Base-by-base conservation (phyloP, 2,797 vertebrate species). In the Rhyacichthys aspro region DNA sequence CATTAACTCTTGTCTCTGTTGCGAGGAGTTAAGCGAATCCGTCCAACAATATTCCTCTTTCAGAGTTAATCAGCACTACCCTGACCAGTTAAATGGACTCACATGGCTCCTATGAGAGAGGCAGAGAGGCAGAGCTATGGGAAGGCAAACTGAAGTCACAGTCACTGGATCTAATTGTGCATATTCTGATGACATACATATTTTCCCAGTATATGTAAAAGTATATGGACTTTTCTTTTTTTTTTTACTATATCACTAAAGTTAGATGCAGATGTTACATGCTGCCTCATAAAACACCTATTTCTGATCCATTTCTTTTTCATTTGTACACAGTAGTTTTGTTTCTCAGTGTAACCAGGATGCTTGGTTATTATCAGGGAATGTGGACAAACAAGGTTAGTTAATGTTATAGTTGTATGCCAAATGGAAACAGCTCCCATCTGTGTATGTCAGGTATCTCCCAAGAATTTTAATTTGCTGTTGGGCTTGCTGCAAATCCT, bases 71-170 rank as follows among this genome's bases (percentile, higher is more conserved):
- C 78, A 90, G 86, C 79, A 55, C 76, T 74, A 62, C 77, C 77
- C 76, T 87, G 84, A 83, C 74, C 70, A 79, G 78, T 76, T 92
- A 92, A 93, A 82, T 74, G 62, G 85, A 89, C 83, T 92, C 91
- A 92, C 90, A 91, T 92, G 92, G 78, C 66, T 86, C 62, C 47
- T 59, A 66, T 72, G 72, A 85, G 66, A 55, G 57, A 53, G 17
- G 50, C 23, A 18, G 43, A 61, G 63, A 59, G 67, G 61, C 71
- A 57, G 70, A 68, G 61, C 54, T 57, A 39, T 58, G 60, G 42
- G 44, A 67, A 54, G 41, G 38, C 56, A 67, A 59, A 73, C 44
- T 33, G 1, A 68, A 74, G 70, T 67, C 80, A 83, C 77, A 72
- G 45, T 70, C 59, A 44, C 62, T 59, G 55, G 19, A 59, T 64